Base-by-base conservation (phyloP, 35 echinoderm and acorn worm genomes). In the Acanthaster planci region DNA sequence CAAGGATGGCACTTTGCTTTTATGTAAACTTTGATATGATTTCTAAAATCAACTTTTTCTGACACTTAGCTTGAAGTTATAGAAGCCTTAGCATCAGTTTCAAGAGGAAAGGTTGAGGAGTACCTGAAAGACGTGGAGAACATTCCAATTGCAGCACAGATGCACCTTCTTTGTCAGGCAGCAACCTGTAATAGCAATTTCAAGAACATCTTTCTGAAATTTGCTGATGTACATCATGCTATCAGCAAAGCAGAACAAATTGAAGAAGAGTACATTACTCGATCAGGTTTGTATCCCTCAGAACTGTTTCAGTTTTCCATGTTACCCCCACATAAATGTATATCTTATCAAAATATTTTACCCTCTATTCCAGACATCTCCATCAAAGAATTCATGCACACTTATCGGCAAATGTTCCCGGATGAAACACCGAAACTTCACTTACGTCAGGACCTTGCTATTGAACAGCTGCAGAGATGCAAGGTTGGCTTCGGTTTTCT, bases 401-500 rank as follows among this genome's bases (percentile, higher is more conserved):
- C 37, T 9, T 83, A 34, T 53, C 23, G 80, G 29, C 2, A 32
- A n/a, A 35, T n/a, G n/a, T 83, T 83, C 35, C 80, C 51, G n/a
- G 19, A 83, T 34, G 8, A 37, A 4, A 57, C 51, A 31, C 38
- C 56, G 37, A 83, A 83, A 59, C 23, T 83, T 14, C 80, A 83
- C 32, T 56, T 83, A 53, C 34, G 56, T 15, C 52, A 83, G 22
- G 80, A 83, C 42, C 80, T 58, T 59, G 56, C 80, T 12, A 31
- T 35, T 31, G 27, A 37, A 0, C 80, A 83, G 1, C 51, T 83
- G 0, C 51, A 16, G 22, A 50, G 8, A 23, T 83, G 56, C 35
- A 34, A 59, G 38, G 80, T 56, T 35, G 80, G 80, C 56, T 83
- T 83, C 2, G 8, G 80, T 8, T 38, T 57, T 17, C 80, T 83